Evolutionary conservation across 2,113 vertebrate species (phyloP).

Genomic region (Rhynchomys soricoides): DNA sequence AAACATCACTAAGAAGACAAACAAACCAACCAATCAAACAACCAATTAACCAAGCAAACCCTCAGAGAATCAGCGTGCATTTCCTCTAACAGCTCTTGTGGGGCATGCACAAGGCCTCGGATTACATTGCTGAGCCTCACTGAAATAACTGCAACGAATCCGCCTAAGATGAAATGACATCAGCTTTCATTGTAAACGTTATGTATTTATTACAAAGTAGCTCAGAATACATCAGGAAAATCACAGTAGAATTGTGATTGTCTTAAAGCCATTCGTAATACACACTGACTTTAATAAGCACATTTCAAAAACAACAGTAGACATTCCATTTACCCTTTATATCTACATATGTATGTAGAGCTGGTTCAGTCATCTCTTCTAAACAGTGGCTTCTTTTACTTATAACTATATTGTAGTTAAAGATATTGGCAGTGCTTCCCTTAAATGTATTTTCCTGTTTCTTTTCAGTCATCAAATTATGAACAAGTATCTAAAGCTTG

Average conservation of each 20-base stretch:
- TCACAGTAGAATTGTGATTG: neutral
- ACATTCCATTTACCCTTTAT: neutral
- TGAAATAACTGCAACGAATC: neutral
- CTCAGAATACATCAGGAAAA: neutral
- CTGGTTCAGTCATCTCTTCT: neutral
- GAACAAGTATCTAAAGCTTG: neutral
- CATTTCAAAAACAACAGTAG: neutral
- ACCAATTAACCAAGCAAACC: neutral
- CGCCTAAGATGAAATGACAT: neutral
- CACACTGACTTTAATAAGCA: neutral
- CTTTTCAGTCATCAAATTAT: neutral
- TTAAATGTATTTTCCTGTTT: neutral
- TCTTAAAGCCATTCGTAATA: neutral
- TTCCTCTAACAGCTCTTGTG: neutral
- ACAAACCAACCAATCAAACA: no score
- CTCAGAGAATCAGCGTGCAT: neutral
- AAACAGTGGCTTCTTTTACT: neutral
- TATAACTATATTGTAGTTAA: neutral
- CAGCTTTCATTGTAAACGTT: neutral
- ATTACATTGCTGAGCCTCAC: neutral
- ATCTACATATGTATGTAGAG: neutral
- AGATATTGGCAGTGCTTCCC: neutral
- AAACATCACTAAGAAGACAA: neutral
- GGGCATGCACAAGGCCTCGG: no score
- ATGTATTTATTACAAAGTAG: neutral